These are phyloP conservation scores for Oxyteleia sp. DNA, from an alignment of 2,888 invertebrate genomes.

Conservation along the genomic window DNA sequence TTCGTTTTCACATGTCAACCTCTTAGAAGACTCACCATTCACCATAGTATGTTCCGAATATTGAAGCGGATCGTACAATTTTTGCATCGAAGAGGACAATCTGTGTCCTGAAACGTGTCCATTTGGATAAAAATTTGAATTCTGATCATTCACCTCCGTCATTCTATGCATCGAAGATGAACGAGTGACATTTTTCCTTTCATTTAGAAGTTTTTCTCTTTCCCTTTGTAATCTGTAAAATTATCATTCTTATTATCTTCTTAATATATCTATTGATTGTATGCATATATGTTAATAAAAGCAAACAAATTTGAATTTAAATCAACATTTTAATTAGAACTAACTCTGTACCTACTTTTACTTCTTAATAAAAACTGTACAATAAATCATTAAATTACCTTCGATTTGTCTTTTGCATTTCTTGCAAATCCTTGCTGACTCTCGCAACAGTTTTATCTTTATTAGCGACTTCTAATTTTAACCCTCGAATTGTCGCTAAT, in stretches of 20 bases:
- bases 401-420: slow-evolving; percentile 92
- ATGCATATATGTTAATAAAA: too few species aligned
- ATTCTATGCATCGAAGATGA: slow-evolving; percentile 68
- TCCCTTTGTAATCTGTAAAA: slow-evolving; percentile 92
- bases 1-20: too few species aligned
- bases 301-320: too few species aligned
- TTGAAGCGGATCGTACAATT: slow-evolving; percentile 85
- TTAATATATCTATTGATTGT: too few species aligned
- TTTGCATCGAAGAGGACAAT: slow-evolving; percentile 81
- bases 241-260: too few species aligned
- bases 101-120: slow-evolving; percentile 80
- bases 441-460: slow-evolving; percentile 92
- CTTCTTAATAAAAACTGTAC: too few species aligned
- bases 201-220: slow-evolving; percentile 89
- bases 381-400: too few species aligned
- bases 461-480: slow-evolving; percentile 92
- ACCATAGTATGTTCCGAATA: too few species aligned
- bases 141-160: slow-evolving; percentile 85
- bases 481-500: slow-evolving; percentile 93
- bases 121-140: slow-evolving; percentile 85
- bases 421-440: slow-evolving; percentile 92
- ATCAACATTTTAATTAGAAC: too few species aligned
- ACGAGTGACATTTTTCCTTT: slow-evolving; percentile 81
- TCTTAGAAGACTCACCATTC: too few species aligned
- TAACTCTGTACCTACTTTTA: too few species aligned